Base-by-base conservation (phyloP, 2,113 vertebrate species). In the Rhea pennata region DNA sequence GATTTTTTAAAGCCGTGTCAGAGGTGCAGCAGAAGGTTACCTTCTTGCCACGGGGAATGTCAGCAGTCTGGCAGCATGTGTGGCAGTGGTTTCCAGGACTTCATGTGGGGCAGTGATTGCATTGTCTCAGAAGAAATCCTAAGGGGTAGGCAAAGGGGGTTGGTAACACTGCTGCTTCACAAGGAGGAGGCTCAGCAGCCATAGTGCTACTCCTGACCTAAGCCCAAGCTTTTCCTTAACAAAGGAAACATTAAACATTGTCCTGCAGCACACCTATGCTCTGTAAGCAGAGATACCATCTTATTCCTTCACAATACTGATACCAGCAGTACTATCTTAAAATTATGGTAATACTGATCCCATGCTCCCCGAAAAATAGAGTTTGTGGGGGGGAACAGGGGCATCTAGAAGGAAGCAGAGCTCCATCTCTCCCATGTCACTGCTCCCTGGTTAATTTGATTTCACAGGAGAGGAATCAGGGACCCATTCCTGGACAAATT, bases 1-100 rank as follows among this genome's bases (percentile, higher is more conserved):
- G 90, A n/a, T 21, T 48, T 24, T 72, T 40, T 66, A 73, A 36
- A 69, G 86, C 82, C 54, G 67, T 31, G 90, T 74, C 48, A 70
- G 91, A 73, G 88, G 73, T 71, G 83, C 86, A 94, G 90, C 89
- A 94, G 59, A n/a, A 92, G 94, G 74, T 89, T 62, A 53, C 90
- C 95, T 91, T 66, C 87, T 56, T 23, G 74, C 70, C 92, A 91
- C 4, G 5, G 92, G 92, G 61, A 81, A 70, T 48, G 65, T 10
- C 88, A 94, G 94, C 84, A 67, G 92, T 16, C 83, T 79, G 92
- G 79, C 9, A 1, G 86, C 75, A 83, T 8, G 84, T 17, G 76
- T 75, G 92, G 90, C 89, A 76, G 51, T 76, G 92, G 69, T 66
- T 92, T 44, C 94, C 90, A 77, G 84, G 86, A 14, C 39, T 88